These are phyloP conservation scores for Chelonus insularis DNA, from an alignment of 1,140 invertebrate species.

Conservation along the genomic window DNA sequence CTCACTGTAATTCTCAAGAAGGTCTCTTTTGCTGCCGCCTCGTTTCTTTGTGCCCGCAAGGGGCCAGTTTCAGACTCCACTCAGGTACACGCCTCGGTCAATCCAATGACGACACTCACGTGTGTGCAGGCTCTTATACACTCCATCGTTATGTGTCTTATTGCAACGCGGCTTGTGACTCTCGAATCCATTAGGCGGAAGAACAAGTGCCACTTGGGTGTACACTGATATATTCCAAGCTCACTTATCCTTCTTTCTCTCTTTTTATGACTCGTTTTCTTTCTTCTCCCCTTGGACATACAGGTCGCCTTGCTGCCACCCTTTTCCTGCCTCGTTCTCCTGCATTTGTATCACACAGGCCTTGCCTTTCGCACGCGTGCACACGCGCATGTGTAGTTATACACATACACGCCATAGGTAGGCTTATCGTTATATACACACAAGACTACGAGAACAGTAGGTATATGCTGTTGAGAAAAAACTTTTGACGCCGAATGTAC, in stretches of 20 bases:
- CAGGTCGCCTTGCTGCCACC: not conserved
- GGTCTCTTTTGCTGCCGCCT: slow-evolving; percentile 30
- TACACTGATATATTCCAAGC: not conserved
- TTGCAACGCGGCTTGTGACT: not conserved
- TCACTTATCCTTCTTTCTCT: not conserved
- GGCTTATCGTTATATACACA: not conserved
- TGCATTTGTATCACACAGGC: not conserved
- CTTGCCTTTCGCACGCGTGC: slow-evolving; percentile 4
- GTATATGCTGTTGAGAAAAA: not conserved
- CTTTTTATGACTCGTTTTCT: not conserved
- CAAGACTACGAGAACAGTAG: not conserved
- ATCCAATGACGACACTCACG: slow-evolving; percentile 9
- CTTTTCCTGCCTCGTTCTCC: not conserved
- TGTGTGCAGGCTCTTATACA: slow-evolving; percentile 15
- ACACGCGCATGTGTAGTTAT: slow-evolving; percentile 1
- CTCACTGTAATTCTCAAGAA: slow-evolving; percentile 34
- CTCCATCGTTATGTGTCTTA: slow-evolving; percentile 21
- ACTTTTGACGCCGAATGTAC: slow-evolving; percentile 19
- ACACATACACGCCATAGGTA: not conserved
- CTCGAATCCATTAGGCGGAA: slow-evolving; percentile 14
- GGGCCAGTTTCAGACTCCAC: slow-evolving; percentile 40
- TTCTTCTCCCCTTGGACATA: not conserved
- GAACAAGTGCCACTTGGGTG: slow-evolving; percentile 19
- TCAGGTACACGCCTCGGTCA: slow-evolving; percentile 39
- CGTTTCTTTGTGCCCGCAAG: slow-evolving; percentile 40